A percentile compares a stretch with the other conserved stretches of the same genome.
These are phyloP conservation scores for Calcarius lapponicus DNA, from an alignment of 2,797 vertebrate species.

Conservation along the genomic window DNA sequence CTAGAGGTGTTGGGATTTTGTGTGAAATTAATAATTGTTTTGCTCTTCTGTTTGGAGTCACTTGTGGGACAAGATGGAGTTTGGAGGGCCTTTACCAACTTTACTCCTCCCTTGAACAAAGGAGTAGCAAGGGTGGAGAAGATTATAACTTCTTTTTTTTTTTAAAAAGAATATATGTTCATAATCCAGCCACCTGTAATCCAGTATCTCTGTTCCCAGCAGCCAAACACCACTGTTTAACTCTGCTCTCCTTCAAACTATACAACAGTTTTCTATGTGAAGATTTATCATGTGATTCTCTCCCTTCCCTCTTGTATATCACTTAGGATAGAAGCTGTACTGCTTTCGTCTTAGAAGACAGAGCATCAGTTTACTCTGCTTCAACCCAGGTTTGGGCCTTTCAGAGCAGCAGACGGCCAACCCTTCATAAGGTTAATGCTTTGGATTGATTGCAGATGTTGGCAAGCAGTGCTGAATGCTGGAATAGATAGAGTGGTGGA, in stretches of 20 bases:
- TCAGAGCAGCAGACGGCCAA: conserved; percentile 73
- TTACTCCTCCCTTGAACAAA: background rate
- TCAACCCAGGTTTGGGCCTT: conserved; percentile 74
- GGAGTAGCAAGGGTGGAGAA: background rate
- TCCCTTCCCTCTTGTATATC: conserved; percentile 74
- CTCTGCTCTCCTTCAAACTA: conserved; percentile 44
- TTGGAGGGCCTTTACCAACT: background rate
- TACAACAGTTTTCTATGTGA: conserved; percentile 46
- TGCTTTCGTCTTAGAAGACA: conserved; percentile 76
- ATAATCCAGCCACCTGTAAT: background rate
- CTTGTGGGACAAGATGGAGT: background rate
- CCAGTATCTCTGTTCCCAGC: conserved; percentile 1
- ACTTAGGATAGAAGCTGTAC: conserved; percentile 77
- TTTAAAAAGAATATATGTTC: background rate
- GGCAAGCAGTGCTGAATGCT: conserved; percentile 69
- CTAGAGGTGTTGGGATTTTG: background rate
- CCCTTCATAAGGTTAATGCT: conserved; percentile 74
- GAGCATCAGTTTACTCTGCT: conserved; percentile 72
- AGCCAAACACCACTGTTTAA: background rate
- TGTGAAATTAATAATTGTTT: background rate
- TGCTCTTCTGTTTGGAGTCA: background rate
- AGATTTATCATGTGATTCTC: conserved; percentile 68
- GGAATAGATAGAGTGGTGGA: conserved; percentile 54
- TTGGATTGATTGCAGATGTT: conserved; percentile 75
- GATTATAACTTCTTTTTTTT: background rate